Percentiles rank a stretch among this genome's conserved stretches.
phyloP scores from a whole-genome alignment of 1,140 invertebrate species.

The Drosophila gunungcola region DNA sequence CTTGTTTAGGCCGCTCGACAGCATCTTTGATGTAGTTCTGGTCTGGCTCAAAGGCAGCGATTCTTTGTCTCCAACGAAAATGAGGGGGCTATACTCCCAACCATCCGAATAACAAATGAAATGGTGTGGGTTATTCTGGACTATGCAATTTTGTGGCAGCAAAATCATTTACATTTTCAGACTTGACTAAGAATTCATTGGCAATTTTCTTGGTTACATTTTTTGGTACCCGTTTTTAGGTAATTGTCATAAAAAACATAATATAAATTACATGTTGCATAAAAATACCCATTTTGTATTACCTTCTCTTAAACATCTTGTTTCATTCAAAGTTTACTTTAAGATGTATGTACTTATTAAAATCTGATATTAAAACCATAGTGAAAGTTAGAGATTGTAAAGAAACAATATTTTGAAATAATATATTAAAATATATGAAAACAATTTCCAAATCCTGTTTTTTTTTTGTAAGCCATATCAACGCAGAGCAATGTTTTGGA shows the following conservation, averaged over 20 bases:
- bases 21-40: conserved; percentile 38
- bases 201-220: neutral
- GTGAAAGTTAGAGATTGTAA: no score
- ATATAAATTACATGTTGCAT: no score
- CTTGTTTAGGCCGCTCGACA: conserved; percentile 32
- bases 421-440: neutral
- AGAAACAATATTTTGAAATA: no score
- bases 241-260: neutral
- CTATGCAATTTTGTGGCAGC: neutral
- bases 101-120: neutral
- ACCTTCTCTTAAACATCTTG: no score
- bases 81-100: neutral
- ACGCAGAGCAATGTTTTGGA: neutral
- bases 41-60: neutral
- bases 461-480: neutral
- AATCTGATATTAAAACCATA: no score
- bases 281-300: no score
- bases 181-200: neutral
- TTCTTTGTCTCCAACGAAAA: conserved; percentile 13
- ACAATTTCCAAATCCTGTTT: no score
- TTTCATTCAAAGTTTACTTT: no score
- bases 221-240: neutral
- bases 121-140: neutral
- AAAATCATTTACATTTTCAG: neutral
- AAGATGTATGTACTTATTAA: no score